Percentiles rank a stretch among this genome's conserved stretches.
Conservation (phyloP, 2,888 invertebrate genomes). For the Plutella xylostella region DNA sequence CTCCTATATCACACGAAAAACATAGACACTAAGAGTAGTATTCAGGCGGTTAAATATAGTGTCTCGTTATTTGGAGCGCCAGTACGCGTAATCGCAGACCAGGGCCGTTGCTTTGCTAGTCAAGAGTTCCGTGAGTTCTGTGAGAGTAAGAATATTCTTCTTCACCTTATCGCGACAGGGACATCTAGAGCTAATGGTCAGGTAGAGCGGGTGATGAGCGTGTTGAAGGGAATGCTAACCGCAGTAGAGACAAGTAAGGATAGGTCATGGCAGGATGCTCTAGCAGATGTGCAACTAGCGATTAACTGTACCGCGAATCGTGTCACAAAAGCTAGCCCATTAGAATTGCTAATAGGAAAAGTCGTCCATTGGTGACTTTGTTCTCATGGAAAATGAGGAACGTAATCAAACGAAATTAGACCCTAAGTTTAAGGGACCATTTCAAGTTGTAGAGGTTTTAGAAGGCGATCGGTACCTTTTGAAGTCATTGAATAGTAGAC, state of each 20-base stretch:
- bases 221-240: conserved; percentile 21
- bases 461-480: too few species aligned
- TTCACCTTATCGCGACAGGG: background rate
- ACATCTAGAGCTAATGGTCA: background rate
- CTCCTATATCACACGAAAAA: background rate
- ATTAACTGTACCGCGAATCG: conserved; percentile 22
- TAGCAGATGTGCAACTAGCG: conserved; percentile 23
- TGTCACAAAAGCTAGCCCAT: conserved; percentile 21
- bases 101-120: background rate
- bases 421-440: too few species aligned
- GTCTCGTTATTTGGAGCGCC: background rate
- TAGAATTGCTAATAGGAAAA: conserved; percentile 23
- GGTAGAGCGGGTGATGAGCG: conserved; percentile 3
- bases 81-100: background rate
- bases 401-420: too few species aligned
- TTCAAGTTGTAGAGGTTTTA: too few species aligned
- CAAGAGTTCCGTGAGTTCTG: background rate
- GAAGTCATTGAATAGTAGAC: too few species aligned
- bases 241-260: conserved; percentile 17
- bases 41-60: background rate
- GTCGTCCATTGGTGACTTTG: too few species aligned
- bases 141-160: background rate
- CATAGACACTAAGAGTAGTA: background rate
- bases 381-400: too few species aligned
- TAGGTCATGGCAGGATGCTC: conserved; percentile 22